A percentile compares a stretch with the other conserved stretches of the same genome.
Conservation (phyloP, 2,797 vertebrate genomes). For the Falco peregrinus region DNA sequence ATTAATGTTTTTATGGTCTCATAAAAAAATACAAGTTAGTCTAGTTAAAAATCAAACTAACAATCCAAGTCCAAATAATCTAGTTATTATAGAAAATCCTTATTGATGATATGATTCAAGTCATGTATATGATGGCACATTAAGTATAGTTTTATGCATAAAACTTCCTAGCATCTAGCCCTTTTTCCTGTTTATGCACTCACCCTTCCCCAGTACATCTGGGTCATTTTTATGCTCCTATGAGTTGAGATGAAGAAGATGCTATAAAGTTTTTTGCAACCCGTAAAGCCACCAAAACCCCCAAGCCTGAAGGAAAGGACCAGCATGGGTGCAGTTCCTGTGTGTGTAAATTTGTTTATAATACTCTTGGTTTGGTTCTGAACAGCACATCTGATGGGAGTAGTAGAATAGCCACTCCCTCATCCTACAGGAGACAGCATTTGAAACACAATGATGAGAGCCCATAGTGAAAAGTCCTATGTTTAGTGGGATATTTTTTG, state of each 20-base stretch:
- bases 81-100: not conserved
- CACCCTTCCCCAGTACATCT: not conserved
- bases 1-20: not conserved
- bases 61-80: not conserved
- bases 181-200: not conserved
- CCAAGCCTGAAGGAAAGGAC: not conserved
- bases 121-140: fast-evolving
- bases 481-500: not conserved
- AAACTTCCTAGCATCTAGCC: not conserved
- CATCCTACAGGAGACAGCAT: not conserved
- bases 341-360: not conserved
- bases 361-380: not conserved
- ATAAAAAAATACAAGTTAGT: not conserved
- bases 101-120: not conserved
- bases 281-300: not conserved
- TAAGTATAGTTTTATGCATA: not conserved
- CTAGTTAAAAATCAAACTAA: not conserved
- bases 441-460: not conserved
- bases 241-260: not conserved
- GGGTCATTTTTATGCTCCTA: not conserved
- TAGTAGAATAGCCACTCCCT: not conserved
- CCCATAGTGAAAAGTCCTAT: not conserved
- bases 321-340: not conserved
- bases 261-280: not conserved
- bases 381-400: not conserved